A percentile compares a stretch with the other conserved stretches of the same genome.
phyloP scores from a whole-genome alignment of 1,140 invertebrate species.

The Triops longicaudatus region DNA sequence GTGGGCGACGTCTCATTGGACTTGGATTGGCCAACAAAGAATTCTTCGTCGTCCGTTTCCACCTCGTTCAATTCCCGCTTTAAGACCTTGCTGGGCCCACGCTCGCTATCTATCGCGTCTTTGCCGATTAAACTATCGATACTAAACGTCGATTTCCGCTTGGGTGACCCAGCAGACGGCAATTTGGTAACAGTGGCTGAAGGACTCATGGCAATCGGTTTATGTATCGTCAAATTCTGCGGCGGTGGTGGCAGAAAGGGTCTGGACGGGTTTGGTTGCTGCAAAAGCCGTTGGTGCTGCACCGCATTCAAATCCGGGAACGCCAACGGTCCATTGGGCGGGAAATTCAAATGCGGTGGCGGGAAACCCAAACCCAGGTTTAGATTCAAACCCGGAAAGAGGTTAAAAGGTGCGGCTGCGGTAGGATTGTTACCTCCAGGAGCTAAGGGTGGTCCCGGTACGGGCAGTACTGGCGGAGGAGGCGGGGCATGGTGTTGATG shows the following conservation, averaged over 20 bases:
- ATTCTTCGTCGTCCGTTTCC: neutral
- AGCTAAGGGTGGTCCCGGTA: neutral
- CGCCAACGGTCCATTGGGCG: slow-evolving; percentile 14
- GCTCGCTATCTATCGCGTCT: neutral
- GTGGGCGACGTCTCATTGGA: neutral
- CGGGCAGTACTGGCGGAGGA: slow-evolving; percentile 20
- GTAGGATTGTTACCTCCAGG: neutral
- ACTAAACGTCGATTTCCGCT: slow-evolving; percentile 27
- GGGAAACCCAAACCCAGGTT: slow-evolving; percentile 7
- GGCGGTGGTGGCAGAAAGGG: neutral
- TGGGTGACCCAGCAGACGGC: neutral
- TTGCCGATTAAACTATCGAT: slow-evolving; percentile 30
- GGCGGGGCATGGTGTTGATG: slow-evolving; percentile 29
- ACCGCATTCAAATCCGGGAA: slow-evolving; percentile 9
- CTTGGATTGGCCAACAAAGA: neutral
- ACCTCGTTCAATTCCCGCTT: neutral
- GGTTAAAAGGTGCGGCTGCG: neutral
- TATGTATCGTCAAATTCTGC: neutral
- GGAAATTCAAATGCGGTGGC: slow-evolving; percentile 19
- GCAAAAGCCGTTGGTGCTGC: neutral
- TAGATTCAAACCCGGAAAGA: slow-evolving; percentile 12
- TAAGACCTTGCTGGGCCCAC: neutral
- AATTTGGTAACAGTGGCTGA: neutral
- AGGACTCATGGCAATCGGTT: slow-evolving; percentile 16
- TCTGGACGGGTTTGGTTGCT: neutral